A percentile compares a stretch with the other conserved stretches of the same genome.
Evolutionary conservation across 2,888 invertebrate species (phyloP).

Genomic region (Spatulosminthurus flaviceps): DNA sequence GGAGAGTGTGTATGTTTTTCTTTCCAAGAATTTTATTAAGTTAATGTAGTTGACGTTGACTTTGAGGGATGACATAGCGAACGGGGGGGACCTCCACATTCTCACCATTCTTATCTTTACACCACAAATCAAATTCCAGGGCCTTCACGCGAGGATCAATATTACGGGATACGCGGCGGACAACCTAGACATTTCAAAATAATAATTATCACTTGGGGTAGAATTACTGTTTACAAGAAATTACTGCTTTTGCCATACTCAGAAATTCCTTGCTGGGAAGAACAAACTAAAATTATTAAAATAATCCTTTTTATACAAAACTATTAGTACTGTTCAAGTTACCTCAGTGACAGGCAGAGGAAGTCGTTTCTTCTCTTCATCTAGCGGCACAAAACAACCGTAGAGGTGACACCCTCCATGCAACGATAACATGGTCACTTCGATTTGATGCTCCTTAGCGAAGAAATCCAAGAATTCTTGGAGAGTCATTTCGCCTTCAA

Average conservation of each 20-base stretch:
- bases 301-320: too few relatives aligned
- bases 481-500: conserved; percentile 72
- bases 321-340: too few relatives aligned
- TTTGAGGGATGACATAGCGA: conserved; percentile 82
- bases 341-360: conserved; percentile 71
- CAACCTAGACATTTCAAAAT: conserved; percentile 70
- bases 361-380: conserved; percentile 87
- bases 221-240: too few relatives aligned
- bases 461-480: conserved; percentile 85
- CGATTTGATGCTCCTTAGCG: conserved; percentile 74
- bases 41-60: conserved; percentile 66
- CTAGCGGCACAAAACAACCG: conserved; percentile 96
- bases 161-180: conserved; percentile 87
- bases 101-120: conserved; percentile 90
- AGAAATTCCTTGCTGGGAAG: too few relatives aligned
- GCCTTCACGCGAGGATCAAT: conserved; percentile 91
- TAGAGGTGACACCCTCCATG: conserved; percentile 99
- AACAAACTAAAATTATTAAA: too few relatives aligned
- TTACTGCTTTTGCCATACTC: too few relatives aligned
- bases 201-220: too few relatives aligned
- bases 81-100: conserved; percentile 99
- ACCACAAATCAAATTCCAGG: conserved; percentile 96
- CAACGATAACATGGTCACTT: conserved; percentile 98
- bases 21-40: too few relatives aligned
- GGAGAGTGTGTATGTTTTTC: too few relatives aligned